Conservation (phyloP, 2,113 vertebrate species). For the Prolemur simus region DNA sequence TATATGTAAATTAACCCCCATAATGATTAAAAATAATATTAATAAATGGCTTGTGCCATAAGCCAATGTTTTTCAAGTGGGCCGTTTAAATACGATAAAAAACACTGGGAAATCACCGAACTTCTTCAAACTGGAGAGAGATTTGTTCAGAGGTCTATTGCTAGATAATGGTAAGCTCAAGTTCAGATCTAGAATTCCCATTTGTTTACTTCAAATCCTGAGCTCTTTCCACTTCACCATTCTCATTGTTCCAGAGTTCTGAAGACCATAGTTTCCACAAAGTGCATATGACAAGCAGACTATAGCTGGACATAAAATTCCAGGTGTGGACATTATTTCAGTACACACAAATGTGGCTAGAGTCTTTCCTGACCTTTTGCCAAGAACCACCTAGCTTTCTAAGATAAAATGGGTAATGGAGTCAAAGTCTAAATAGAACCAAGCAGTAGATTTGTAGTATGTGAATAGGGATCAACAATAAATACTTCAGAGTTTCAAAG, state of each 20-base stretch:
- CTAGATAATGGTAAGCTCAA: not conserved
- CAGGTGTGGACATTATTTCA: not conserved
- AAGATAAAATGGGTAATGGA: not conserved
- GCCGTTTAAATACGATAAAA: not conserved
- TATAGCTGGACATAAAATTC: not conserved
- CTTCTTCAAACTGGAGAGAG: not conserved
- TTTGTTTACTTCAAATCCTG: not conserved
- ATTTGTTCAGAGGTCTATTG: not conserved
- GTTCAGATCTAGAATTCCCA: not conserved
- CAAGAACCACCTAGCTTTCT: constrained; percentile 21
- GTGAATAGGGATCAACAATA: not conserved
- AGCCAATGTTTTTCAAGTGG: not conserved
- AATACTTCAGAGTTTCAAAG: not conserved
- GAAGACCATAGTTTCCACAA: not conserved
- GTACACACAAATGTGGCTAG: not conserved
- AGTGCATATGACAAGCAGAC: not conserved
- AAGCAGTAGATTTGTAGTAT: not conserved
- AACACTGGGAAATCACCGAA: not conserved
- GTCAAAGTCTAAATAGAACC: not conserved
- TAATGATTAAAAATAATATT: not conserved
- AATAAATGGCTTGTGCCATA: not conserved
- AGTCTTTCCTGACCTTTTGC: constrained; percentile 16
- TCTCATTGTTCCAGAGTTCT: not conserved
- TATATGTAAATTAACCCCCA: not conserved
- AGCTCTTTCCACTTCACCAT: not conserved